Base-by-base conservation (phyloP, 2,113 vertebrate genomes). In the Bubo bubo region DNA sequence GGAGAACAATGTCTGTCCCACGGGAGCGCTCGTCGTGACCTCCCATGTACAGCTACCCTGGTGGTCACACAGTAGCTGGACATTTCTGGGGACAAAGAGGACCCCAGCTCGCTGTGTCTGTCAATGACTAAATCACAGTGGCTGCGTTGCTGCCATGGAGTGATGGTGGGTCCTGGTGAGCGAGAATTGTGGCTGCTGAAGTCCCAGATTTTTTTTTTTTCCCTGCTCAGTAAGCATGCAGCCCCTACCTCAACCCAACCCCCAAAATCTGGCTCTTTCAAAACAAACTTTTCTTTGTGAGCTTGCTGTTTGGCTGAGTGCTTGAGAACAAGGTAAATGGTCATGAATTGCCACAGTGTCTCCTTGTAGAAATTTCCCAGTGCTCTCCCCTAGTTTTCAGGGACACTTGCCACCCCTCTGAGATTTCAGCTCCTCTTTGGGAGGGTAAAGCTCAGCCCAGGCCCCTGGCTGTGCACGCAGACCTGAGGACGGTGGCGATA, bases 91-190 rank as follows among this genome's bases (percentile, higher is more conserved):
- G 49, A 63, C 49, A 56, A 37, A 63, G 27, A 17, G 6, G 30
- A 47, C 23, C 32, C 16, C 7, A 6, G 15, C 16, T 72, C 41
- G 3, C 23, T 12, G 16, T 6, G 56, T 28, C 14, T 58, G 62
- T 10, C 32, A 8, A 9, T 2, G 0, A 4, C 7, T 1, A 52
- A 66, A 53, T 35, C 39, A 24, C 43, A 39, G 56, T 0, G 2
- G 28, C 50, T 45, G 8, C 52, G 35, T 59, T 2, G 0, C 34
- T 72, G 56, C 24, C 9, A 12, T 0, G 3, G 45, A 13, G 32
- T 6, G 27, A 45, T 11, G 32, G 22, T 37, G 62, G 32, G 13
- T 17, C 24, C 67, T 62, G 53, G 45, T 15, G 15, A 53, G 39
- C 34, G 55, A 62, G 53, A 79, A 34, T 3, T 45, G 27, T 5